A percentile compares a stretch with the other conserved stretches of the same genome.
These are phyloP conservation scores for Conistra vaccinii DNA, from an alignment of 2,888 invertebrate species.

Conservation along the genomic window DNA sequence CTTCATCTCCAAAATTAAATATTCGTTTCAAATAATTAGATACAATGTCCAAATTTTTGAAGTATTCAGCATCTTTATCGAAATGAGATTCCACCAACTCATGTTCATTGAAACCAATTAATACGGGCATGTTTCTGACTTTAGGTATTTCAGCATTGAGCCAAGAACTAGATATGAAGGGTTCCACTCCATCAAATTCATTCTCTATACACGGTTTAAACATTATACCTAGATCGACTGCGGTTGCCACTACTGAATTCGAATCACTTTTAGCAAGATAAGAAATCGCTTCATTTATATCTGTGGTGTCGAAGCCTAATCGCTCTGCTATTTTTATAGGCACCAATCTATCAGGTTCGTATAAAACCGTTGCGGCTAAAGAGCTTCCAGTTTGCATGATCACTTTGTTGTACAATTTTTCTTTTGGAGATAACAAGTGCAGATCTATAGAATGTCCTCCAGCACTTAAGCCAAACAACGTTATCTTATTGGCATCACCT, in stretches of 20 bases:
- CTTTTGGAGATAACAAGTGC: conserved; percentile 73
- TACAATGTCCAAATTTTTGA: conserved; percentile 64
- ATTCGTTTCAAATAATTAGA: conserved; percentile 51
- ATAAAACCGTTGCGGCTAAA: conserved; percentile 65
- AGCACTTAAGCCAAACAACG: conserved; percentile 76
- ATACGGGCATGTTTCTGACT: conserved; percentile 70
- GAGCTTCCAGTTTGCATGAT: conserved; percentile 77
- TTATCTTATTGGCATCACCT: conserved; percentile 76
- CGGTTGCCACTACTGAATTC: conserved; percentile 67
- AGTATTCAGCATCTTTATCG: conserved; percentile 58
- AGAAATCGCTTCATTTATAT: conserved; percentile 69
- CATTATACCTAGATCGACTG: conserved; percentile 56
- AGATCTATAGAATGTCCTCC: conserved; percentile 77
- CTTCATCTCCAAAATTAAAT: conserved; percentile 64
- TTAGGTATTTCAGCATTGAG: conserved; percentile 70
- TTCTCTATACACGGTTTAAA: conserved; percentile 78
- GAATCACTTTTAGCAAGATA: conserved; percentile 68
- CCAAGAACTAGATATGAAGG: conserved; percentile 73
- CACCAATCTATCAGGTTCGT: conserved; percentile 67
- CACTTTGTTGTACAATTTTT: conserved; percentile 72
- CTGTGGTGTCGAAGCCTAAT: conserved; percentile 67
- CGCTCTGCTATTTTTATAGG: conserved; percentile 72
- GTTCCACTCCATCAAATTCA: conserved; percentile 72
- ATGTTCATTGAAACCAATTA: conserved; percentile 79
- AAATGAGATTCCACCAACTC: conserved; percentile 68